Conservation (phyloP, 2,888 invertebrate species). For the Sphaeridia pumilis region DNA sequence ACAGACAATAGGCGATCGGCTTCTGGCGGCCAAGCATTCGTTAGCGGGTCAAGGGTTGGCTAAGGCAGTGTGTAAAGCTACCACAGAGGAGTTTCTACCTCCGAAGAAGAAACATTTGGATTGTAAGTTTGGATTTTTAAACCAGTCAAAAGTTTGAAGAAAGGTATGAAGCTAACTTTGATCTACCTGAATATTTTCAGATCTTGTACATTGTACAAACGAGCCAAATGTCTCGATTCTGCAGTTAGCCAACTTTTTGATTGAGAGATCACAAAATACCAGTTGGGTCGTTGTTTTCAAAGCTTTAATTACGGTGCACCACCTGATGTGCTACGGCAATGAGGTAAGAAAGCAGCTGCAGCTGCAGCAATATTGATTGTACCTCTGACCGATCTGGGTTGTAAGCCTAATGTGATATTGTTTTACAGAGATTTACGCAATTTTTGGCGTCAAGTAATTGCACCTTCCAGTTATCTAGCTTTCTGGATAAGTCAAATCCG, state of each 20-base stretch:
- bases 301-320: slow-evolving; percentile 93
- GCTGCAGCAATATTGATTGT: too few relatives aligned
- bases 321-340: slow-evolving; percentile 98
- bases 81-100: slow-evolving; percentile 98
- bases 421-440: slow-evolving; percentile 90
- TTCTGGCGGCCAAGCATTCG: slow-evolving; percentile 95
- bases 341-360: slow-evolving; percentile 64
- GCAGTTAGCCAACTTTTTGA: slow-evolving; percentile 93
- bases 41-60: slow-evolving; percentile 98
- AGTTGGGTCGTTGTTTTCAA: slow-evolving; percentile 99
- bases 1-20: slow-evolving; percentile 96
- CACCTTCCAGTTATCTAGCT: slow-evolving; percentile 94
- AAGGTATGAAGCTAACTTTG: too few relatives aligned
- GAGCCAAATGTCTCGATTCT: slow-evolving; percentile 99
- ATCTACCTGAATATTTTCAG: slow-evolving; percentile 51
- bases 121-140: slow-evolving; percentile 56
- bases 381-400: too few relatives aligned
- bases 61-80: slow-evolving; percentile 99
- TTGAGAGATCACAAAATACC: slow-evolving; percentile 93
- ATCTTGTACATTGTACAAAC: slow-evolving; percentile 98
- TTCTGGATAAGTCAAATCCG: slow-evolving; percentile 92
- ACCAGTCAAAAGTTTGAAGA: background rate
- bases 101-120: slow-evolving; percentile 99
- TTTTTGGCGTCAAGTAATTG: slow-evolving; percentile 99
- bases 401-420: too few relatives aligned